These are phyloP conservation scores for Drosophila takahashii DNA, from an alignment of 1,140 invertebrate species.

Conservation along the genomic window DNA sequence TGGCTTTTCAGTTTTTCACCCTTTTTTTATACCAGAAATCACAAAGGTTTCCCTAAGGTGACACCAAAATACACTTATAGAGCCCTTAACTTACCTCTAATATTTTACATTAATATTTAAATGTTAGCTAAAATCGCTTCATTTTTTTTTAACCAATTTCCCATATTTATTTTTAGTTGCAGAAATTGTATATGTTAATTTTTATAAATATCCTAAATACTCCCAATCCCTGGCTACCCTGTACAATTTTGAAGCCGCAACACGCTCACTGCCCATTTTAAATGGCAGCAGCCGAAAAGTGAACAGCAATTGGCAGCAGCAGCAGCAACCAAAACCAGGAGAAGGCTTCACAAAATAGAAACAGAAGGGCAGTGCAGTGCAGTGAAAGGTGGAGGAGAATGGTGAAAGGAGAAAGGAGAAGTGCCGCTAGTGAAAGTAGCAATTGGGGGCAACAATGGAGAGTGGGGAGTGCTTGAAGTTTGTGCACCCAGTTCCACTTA, in stretches of 20 bases:
- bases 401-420: constrained; percentile 13
- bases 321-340: constrained; percentile 12
- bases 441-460: constrained; percentile 58
- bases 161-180: too few relatives aligned
- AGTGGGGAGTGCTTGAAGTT: constrained; percentile 63
- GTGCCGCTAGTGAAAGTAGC: constrained; percentile 54
- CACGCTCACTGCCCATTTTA: constrained; percentile 64
- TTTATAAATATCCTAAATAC: not conserved
- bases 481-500: constrained; percentile 79
- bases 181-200: too few relatives aligned
- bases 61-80: too few relatives aligned
- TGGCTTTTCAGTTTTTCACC: not conserved
- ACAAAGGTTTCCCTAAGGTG: too few relatives aligned
- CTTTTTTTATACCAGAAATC: too few relatives aligned
- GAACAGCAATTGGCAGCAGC: constrained; percentile 50
- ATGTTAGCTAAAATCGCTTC: too few relatives aligned
- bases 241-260: constrained; percentile 28
- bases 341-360: constrained; percentile 24
- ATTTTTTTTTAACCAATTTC: too few relatives aligned
- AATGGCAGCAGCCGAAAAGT: constrained; percentile 51
- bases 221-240: not conserved
- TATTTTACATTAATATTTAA: too few relatives aligned
- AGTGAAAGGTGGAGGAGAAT: not conserved
- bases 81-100: too few relatives aligned
- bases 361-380: not conserved